Percentiles rank a stretch among this genome's conserved stretches.
These are phyloP conservation scores for Dryadula phaetusa DNA, from an alignment of 2,888 invertebrate species.

Conservation along the genomic window DNA sequence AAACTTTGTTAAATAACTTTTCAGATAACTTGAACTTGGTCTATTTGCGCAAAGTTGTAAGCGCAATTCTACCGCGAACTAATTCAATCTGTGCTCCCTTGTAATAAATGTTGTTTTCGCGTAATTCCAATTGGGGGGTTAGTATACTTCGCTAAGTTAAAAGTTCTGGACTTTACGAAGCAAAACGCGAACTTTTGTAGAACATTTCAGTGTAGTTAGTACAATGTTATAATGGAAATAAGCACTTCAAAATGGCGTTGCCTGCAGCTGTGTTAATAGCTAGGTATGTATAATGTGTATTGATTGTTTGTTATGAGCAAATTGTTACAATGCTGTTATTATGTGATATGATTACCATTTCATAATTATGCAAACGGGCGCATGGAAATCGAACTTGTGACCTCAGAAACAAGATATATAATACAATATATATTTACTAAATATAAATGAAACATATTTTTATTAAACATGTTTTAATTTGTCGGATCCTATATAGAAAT, in stretches of 20 bases:
- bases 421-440: neutral
- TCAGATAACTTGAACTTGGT: conserved; percentile 84
- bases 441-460: neutral
- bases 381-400: neutral
- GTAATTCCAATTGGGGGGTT: conserved; percentile 79
- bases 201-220: conserved; percentile 85
- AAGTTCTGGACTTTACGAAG: conserved; percentile 84
- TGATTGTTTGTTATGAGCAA: conserved; percentile 29
- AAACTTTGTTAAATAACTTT: conserved; percentile 85
- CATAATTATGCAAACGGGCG: neutral
- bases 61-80: conserved; percentile 77
- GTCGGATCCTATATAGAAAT: conserved; percentile 3
- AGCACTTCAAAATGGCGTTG: conserved; percentile 84
- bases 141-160: conserved; percentile 70
- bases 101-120: conserved; percentile 84
- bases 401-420: neutral
- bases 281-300: conserved; percentile 69
- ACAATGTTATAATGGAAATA: conserved; percentile 85
- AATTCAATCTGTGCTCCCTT: conserved; percentile 82
- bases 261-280: conserved; percentile 73
- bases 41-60: conserved; percentile 82
- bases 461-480: conserved; percentile 3
- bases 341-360: neutral
- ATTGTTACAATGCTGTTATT: neutral
- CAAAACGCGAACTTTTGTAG: conserved; percentile 85